Evolutionary conservation across 1,140 invertebrate genomes (phyloP), one percentile per base, ranked within the genome.

Genomic region (Lepidotrigona ventralis): DNA sequence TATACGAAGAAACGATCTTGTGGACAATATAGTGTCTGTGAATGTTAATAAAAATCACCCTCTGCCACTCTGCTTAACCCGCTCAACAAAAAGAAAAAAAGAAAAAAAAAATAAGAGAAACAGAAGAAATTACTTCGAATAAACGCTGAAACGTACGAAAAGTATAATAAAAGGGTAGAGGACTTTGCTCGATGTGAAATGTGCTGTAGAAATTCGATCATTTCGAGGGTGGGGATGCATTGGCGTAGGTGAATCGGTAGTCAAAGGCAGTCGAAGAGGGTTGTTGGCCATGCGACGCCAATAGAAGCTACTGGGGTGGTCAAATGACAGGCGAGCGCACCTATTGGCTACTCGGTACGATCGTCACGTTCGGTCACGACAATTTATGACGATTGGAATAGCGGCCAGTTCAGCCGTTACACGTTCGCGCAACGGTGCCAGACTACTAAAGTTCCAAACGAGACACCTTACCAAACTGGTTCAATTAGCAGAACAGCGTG

Each of bases 311-410:
- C 76, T 64, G 86, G 79, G 53, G 83, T 26, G 83, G 66, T 83
- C 86, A 81, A 88, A 90, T 90, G 88, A 90, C 85, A 88, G 88
- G 87, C 69, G 23, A 64, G 71, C 77, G 84, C 69, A 83, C 73
- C 81, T 85, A 90, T 90, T 90, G 89, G 89, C 86, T 87, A 77
- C 70, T 90, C 88, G 81, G 90, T 90, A 90, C 81, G 85, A 88
- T 89, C 81, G 84, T 90, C 90, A 90, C 90, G 90, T 90, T 73
- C 76, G 15, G 70, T 68, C 33, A 68, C 85, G 90, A 90, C 88
- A 90, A 90, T 90, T 90, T 90, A 90, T 90, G 90, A 90, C 90
- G 89, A 90, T 90, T 90, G 90, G 89, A 90, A 90, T 90, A 88
- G 89, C 87, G 89, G 77, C 82, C 85, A 87, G 88, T 85, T 79